Base-by-base conservation (phyloP, 2,113 vertebrate species). In the Helogale parvula region DNA sequence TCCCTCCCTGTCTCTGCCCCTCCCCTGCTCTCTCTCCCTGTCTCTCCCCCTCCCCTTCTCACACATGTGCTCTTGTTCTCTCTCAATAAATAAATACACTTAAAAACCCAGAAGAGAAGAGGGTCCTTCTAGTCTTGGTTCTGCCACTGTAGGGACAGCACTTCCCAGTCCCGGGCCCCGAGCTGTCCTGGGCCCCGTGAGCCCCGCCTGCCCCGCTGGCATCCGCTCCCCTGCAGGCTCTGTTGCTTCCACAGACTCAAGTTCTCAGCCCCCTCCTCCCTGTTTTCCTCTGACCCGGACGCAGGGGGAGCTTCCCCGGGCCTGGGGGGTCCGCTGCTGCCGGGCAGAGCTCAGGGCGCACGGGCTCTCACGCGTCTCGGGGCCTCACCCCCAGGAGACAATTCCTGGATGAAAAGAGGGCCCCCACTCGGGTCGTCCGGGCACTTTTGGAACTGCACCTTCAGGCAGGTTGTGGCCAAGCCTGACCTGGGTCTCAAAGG, bases 381-480 rank as follows among this genome's bases (percentile, higher is more conserved):
- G 86, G 41, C n/a, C 41, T 72, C 31, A 45, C n/a, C 87, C 63
- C 94, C 47, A 88, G 38, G 83, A 31, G 31, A 25, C 17, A 25
- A 27, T 11, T 83, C 60, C 76, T 47, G 69, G 5, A 12, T 9
- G 17, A 63, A 63, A 52, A 29, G 13, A 17, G 23, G 29, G 47
- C 38, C 31, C 33, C 54, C 1, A 0, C 25, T 12, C 0, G 0
- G 21, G 52, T 47, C 50, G 69, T 33, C 47, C 2, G 4, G 60
- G 29, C 81, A 15, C 50, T 25, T 45, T 1, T 3, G 72, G 47
- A 93, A 10, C 14, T 13, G 27, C 17, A 8, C 6, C 12, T 38
- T 63, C 52, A 17, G 0, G 0, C 0, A 41, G 0, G 27, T 54
- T 0, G 8, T 82, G 63, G 74, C 81, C 1, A 0, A 45, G 35